Percentiles rank a stretch among this genome's conserved stretches.
phyloP scores from a whole-genome alignment of 2,888 invertebrate species.

The Nymphalis polychloros region DNA sequence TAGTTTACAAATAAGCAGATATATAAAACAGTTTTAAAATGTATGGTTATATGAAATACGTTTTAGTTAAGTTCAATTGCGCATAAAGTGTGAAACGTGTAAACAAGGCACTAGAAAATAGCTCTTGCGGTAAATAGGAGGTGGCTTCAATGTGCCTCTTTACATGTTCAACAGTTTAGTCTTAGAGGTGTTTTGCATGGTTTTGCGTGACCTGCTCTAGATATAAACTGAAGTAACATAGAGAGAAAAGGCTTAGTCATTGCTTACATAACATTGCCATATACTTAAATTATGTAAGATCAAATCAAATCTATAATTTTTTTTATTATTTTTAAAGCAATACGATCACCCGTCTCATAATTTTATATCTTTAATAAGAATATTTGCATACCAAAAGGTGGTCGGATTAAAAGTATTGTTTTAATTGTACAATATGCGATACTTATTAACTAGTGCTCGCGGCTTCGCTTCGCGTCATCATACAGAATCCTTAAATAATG shows the following conservation, averaged over 20 bases:
- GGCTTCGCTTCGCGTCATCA: no score
- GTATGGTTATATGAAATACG: not conserved
- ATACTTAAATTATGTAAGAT: no score
- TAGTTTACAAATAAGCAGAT: not conserved
- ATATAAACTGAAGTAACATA: constrained; percentile 18
- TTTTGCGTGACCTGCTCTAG: constrained; percentile 39
- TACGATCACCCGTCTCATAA: no score
- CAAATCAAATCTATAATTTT: no score
- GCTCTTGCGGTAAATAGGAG: constrained; percentile 42
- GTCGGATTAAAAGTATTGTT: no score
- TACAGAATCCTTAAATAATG: no score
- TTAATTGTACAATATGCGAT: no score
- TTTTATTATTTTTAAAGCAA: no score
- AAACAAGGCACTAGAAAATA: constrained; percentile 28
- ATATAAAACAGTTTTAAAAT: not conserved
- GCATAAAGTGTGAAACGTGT: constrained; percentile 21
- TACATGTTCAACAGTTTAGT: constrained; percentile 42
- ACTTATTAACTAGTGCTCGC: no score
- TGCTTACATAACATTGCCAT: not conserved
- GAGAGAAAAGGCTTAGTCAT: not conserved
- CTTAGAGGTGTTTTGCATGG: constrained; percentile 38
- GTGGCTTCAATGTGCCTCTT: constrained; percentile 42
- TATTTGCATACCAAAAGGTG: no score
- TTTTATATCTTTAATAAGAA: no score
- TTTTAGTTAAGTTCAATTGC: not conserved